Percentiles rank a stretch among this genome's conserved stretches.
phyloP scores from a whole-genome alignment of 2,113 vertebrate genomes.

The Xerus inauris region DNA sequence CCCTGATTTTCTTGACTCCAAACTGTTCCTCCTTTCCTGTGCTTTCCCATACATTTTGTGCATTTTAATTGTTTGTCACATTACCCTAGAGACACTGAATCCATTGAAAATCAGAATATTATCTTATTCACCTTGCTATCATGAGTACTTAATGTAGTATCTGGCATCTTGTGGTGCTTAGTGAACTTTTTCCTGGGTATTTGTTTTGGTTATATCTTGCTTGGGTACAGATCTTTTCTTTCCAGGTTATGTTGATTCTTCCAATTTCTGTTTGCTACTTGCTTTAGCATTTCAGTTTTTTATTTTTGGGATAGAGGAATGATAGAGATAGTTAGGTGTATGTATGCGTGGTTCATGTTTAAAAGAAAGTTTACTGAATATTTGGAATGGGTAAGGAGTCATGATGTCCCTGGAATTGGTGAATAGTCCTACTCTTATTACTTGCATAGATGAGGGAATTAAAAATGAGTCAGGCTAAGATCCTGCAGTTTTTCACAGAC shows the following conservation, averaged over 20 bases:
- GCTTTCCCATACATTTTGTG: background rate
- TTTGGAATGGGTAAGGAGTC: background rate
- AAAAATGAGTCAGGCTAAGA: background rate
- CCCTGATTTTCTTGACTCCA: background rate
- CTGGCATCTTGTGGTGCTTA: background rate
- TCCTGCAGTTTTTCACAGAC: background rate
- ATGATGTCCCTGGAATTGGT: background rate
- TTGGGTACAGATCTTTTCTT: constrained; percentile 11
- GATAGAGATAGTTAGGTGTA: background rate
- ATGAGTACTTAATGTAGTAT: background rate
- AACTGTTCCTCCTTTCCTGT: background rate
- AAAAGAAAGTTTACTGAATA: background rate
- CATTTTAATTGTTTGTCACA: constrained; percentile 9
- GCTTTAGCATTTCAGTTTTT: background rate
- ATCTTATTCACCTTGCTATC: constrained; percentile 12
- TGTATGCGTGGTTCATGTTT: background rate
- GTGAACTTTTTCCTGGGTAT: background rate
- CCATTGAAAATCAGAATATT: background rate
- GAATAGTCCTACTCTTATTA: background rate
- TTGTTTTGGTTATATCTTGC: background rate
- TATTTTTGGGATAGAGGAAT: background rate
- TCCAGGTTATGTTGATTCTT: background rate
- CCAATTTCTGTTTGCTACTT: constrained; percentile 22
- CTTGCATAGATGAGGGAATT: background rate
- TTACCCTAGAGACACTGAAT: constrained; percentile 3